phyloP scores from a whole-genome alignment of 2,888 invertebrate species.

The Acleris emargana region DNA sequence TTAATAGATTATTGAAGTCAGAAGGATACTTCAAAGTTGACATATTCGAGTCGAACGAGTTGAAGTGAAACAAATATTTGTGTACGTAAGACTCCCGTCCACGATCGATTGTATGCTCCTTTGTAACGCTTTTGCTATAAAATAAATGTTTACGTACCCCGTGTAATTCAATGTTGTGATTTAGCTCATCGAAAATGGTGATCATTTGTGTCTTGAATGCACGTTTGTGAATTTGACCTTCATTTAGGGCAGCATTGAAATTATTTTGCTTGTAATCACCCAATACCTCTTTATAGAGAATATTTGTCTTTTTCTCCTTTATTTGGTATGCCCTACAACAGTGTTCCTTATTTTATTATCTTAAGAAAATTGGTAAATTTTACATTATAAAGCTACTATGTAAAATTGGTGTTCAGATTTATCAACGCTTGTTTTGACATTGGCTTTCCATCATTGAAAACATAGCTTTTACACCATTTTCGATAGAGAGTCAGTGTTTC shows the following conservation, averaged over 20 bases:
- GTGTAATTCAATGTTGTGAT: slow-evolving; percentile 68
- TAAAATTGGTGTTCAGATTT: slow-evolving; percentile 72
- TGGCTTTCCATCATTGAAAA: slow-evolving; percentile 56
- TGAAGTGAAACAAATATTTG: slow-evolving; percentile 49
- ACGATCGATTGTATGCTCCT: slow-evolving; percentile 60
- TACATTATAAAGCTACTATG: slow-evolving; percentile 63
- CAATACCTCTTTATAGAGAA: slow-evolving; percentile 42
- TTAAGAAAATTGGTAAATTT: slow-evolving; percentile 52
- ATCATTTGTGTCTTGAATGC: slow-evolving; percentile 49
- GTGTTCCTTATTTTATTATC: slow-evolving; percentile 39
- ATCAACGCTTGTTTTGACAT: slow-evolving; percentile 62
- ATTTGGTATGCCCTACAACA: slow-evolving; percentile 49
- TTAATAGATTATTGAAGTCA: slow-evolving; percentile 17
- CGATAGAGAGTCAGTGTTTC: slow-evolving; percentile 57
- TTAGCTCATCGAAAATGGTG: slow-evolving; percentile 73
- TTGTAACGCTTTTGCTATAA: slow-evolving; percentile 68
- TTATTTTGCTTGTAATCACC: slow-evolving; percentile 55
- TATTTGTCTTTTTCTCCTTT: slow-evolving; percentile 46
- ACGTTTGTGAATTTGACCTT: slow-evolving; percentile 48
- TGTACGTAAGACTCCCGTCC: slow-evolving; percentile 40
- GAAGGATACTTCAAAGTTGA: slow-evolving; percentile 15
- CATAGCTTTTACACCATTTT: slow-evolving; percentile 70
- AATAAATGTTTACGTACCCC: slow-evolving; percentile 56
- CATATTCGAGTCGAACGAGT: slow-evolving; percentile 41
- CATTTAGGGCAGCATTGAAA: slow-evolving; percentile 53